Percentiles rank a stretch among this genome's conserved stretches.
These are phyloP conservation scores for Alethe diademata DNA, from an alignment of 2,113 vertebrate species.

Conservation along the genomic window DNA sequence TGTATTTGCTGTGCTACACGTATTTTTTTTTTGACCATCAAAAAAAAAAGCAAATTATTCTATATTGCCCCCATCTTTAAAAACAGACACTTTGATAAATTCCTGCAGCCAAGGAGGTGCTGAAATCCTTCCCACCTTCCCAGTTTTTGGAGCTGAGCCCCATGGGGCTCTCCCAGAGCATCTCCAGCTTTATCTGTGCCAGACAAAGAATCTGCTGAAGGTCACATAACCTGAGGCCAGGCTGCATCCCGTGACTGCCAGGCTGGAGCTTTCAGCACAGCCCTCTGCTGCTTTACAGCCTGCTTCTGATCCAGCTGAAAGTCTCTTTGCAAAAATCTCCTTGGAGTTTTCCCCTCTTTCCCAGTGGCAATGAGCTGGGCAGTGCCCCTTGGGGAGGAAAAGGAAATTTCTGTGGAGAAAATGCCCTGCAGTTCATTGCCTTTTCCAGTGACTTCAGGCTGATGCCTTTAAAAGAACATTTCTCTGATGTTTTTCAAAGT, in stretches of 20 bases:
- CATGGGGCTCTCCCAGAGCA: background rate
- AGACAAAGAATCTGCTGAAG: slow-evolving; percentile 32
- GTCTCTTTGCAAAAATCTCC: background rate
- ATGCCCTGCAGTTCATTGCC: background rate
- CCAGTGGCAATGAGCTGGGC: background rate
- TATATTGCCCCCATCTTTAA: background rate
- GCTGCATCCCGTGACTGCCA: background rate
- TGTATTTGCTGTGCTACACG: accelerated
- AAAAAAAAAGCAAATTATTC: background rate
- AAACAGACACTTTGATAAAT: background rate
- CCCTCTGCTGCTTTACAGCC: background rate
- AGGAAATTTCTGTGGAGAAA: background rate
- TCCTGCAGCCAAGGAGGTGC: background rate
- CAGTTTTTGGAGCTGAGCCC: background rate
- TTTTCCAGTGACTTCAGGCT: background rate
- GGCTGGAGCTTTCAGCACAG: background rate
- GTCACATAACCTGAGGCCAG: background rate
- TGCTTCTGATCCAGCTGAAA: background rate
- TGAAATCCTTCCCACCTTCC: background rate
- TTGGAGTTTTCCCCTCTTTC: background rate
- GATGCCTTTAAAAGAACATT: background rate
- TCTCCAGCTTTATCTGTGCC: background rate
- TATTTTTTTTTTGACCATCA: background rate
- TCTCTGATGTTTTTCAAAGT: background rate
- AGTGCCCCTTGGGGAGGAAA: background rate